phyloP scores from a whole-genome alignment of 2,113 vertebrate genomes.

The Silurus asotus region DNA sequence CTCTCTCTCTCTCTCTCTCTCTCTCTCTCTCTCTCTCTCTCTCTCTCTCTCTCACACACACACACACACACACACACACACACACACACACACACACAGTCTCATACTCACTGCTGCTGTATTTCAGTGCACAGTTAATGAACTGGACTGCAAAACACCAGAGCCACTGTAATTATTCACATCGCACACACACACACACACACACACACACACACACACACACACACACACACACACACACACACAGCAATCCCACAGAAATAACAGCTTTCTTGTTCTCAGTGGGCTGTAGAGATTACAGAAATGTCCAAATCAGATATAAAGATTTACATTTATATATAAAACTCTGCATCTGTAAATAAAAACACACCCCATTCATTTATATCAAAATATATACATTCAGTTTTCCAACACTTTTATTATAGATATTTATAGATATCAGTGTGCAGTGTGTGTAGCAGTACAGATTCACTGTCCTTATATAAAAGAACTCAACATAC shows the following conservation, averaged over 20 bases:
- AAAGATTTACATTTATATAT: neutral
- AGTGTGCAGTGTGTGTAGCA: no score
- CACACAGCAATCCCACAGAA: neutral
- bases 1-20: neutral
- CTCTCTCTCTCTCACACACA: no score
- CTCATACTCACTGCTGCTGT: conserved; percentile 10
- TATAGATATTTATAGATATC: no score
- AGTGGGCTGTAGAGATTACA: neutral
- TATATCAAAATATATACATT: no score
- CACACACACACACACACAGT: no score
- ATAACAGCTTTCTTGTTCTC: neutral
- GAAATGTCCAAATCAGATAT: neutral
- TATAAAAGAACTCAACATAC: no score
- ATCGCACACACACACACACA: neutral
- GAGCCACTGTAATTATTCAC: conserved; percentile 3
- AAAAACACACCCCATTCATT: no score
- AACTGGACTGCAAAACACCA: conserved; percentile 4
- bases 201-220: neutral
- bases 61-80: no score
- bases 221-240: neutral
- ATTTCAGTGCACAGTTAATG: conserved; percentile 15
- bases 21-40: neutral
- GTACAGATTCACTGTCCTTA: no score
- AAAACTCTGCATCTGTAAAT: no score
- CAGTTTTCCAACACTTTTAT: no score